Evolutionary conservation across 2,888 invertebrate genomes (phyloP).

Genomic region (Coenonympha glycerion): DNA sequence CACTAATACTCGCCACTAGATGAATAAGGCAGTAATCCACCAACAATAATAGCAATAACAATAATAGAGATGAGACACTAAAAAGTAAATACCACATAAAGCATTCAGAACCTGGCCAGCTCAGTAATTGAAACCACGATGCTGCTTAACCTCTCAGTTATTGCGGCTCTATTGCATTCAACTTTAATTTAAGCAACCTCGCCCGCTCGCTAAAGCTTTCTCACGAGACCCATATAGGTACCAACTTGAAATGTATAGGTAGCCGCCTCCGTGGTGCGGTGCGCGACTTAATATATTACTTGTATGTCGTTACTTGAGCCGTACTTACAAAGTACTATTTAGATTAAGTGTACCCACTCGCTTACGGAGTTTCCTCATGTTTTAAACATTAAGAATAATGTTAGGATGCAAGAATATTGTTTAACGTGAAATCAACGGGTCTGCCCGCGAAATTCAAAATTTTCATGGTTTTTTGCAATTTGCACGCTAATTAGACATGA

Average conservation of each 20-base stretch:
- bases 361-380: background rate
- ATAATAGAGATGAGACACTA: no score
- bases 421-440: background rate
- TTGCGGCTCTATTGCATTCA: background rate
- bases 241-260: no score
- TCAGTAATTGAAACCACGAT: background rate
- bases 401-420: background rate
- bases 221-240: constrained; percentile 28
- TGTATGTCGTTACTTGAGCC: constrained; percentile 21
- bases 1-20: no score
- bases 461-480: no score
- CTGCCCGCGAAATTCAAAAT: no score
- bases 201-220: constrained; percentile 26
- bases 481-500: no score
- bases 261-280: constrained; percentile 29
- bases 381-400: background rate
- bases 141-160: background rate
- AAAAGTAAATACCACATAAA: no score
- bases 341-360: constrained; percentile 1
- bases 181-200: constrained; percentile 10
- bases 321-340: constrained; percentile 10
- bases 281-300: constrained; percentile 30
- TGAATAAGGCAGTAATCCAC: no score
- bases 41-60: no score
- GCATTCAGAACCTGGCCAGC: no score